Conservation (phyloP, 2,888 invertebrate species). For the Matsumyia berberina region DNA sequence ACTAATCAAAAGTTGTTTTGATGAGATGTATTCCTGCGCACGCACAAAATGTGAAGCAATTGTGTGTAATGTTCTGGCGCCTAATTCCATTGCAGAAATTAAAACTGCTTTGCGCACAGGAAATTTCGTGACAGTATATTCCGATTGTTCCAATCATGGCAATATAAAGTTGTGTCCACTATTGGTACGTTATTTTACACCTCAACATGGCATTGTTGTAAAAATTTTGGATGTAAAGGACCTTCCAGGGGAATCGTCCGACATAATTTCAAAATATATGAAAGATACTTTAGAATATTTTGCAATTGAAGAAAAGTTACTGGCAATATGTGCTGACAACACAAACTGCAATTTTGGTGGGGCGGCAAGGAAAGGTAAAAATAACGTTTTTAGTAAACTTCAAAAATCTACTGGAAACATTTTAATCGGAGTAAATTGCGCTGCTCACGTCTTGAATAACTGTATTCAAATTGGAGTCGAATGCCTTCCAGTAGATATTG, state of each 20-base stretch:
- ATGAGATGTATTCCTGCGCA: neutral
- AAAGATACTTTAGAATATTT: neutral
- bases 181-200: slow-evolving; percentile 51
- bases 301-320: slow-evolving; percentile 12
- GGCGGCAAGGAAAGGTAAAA: slow-evolving; percentile 17
- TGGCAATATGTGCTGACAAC: slow-evolving; percentile 16
- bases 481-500: slow-evolving; percentile 61
- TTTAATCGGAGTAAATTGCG: slow-evolving; percentile 25
- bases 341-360: slow-evolving; percentile 21
- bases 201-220: neutral
- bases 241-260: slow-evolving; percentile 24
- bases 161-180: slow-evolving; percentile 44
- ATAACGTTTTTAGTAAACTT: slow-evolving; percentile 14
- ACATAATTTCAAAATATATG: slow-evolving; percentile 41
- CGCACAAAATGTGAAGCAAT: slow-evolving; percentile 4
- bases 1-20: slow-evolving; percentile 24
- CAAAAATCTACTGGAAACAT: neutral
- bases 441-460: slow-evolving; percentile 36
- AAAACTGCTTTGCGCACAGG: neutral
- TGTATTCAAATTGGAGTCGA: slow-evolving; percentile 63
- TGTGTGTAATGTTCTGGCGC: neutral
- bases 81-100: neutral
- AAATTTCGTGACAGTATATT: too few species aligned
- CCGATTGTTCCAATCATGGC: neutral
- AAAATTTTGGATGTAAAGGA: slow-evolving; percentile 11